Base-by-base conservation (phyloP, 2,888 invertebrate genomes). In the Harpalus rufipes region DNA sequence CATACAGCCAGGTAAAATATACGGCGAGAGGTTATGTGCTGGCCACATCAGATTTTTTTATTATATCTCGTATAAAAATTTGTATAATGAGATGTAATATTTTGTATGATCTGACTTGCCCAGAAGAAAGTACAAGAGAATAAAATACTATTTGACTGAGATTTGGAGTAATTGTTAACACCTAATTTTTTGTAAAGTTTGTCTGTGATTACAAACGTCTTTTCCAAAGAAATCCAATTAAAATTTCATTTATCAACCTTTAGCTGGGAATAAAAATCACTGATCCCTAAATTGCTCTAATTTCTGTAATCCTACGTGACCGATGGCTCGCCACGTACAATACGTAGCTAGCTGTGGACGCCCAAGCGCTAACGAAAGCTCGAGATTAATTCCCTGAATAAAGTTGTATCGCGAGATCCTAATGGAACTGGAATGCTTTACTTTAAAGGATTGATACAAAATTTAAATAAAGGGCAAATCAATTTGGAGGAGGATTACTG, bases 211-310 rank as follows among this genome's bases (percentile, higher is more conserved):
- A 51, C 44, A 51, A 51, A 8, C 12, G 2, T 51, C 44, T 51
- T 51, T 51, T 51, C 10, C 44, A 0, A 12, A 10, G 44, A 51
- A 51, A 51, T 51, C 44, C 44, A 51, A 51, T 51, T 51, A 51
- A 10, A 51, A 51, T 51, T 51, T 51, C 44, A 51, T 51, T 51
- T 51, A 51, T 51, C 44, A 51, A 51, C 44, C 44, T 51, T 51
- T 51, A 51, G 44, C 10, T 8, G 8, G 44, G 44, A 51, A 51
- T 51, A 51, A 51, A 51, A 51, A 51, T 51, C 44, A 51, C 44
- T 51, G 44, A 12, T 51, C 44, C 44, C 44, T 51, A 51, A 51
- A 51, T 51, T 51, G 44, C 44, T 51, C 44, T 51, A 51, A 51
- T 51, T 51, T 51, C 44, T 12, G 44, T 51, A 51, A 51, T 51